Conservation (phyloP, 2,113 vertebrate genomes). For the Dasypus novemcinctus region DNA sequence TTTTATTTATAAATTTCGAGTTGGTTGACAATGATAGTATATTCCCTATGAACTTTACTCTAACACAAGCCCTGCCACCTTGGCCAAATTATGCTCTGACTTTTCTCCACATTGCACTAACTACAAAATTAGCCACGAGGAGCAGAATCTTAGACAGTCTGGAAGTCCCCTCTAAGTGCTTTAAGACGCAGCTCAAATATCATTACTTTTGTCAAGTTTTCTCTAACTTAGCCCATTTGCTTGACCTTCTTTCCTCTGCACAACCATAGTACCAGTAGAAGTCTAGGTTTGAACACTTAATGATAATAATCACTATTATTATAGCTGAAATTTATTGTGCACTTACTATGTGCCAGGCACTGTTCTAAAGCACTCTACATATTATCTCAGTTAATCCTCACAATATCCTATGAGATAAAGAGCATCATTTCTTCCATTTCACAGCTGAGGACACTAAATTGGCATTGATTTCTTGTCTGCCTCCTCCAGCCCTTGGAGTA, state of each 20-base stretch:
- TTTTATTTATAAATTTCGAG: neutral
- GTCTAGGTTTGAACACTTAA: neutral
- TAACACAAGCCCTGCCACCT: neutral
- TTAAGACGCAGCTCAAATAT: neutral
- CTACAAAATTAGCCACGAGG: neutral
- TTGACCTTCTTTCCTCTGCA: neutral
- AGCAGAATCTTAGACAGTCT: neutral
- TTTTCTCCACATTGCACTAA: neutral
- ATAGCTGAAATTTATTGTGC: neutral
- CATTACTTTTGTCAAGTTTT: neutral
- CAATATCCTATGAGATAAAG: neutral
- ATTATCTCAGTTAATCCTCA: neutral
- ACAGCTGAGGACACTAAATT: neutral
- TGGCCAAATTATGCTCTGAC: neutral
- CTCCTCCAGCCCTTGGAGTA: fast-evolving
- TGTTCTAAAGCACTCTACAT: neutral
- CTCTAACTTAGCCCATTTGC: neutral
- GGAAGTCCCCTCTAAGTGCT: neutral
- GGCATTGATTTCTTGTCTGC: neutral
- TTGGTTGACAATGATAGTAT: neutral
- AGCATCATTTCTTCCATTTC: neutral
- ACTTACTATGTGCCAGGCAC: neutral
- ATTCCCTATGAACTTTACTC: neutral
- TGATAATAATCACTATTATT: neutral
- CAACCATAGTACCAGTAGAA: neutral